Evolutionary conservation across 2,888 invertebrate genomes (phyloP).

Genomic region (Drosophila quinaria): DNA sequence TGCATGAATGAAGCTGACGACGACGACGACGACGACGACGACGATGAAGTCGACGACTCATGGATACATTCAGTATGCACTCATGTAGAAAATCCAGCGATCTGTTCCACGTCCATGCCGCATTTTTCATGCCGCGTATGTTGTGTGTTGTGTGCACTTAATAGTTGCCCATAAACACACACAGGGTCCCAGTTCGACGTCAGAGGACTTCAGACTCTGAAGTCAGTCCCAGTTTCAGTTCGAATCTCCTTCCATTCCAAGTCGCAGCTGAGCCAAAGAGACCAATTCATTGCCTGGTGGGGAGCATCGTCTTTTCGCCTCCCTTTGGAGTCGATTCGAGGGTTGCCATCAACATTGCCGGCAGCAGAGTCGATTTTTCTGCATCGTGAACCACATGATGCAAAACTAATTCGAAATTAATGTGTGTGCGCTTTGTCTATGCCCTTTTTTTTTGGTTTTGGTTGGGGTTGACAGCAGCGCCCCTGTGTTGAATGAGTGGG

Average conservation of each 20-base stretch:
- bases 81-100: constrained; percentile 85
- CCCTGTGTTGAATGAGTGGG: background rate
- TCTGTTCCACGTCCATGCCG: constrained; percentile 84
- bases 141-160: constrained; percentile 80
- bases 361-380: constrained; percentile 84
- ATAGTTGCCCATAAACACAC: constrained; percentile 81
- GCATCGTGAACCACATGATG: constrained; percentile 86
- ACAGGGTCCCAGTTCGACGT: constrained; percentile 51
- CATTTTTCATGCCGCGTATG: constrained; percentile 81
- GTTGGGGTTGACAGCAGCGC: constrained; percentile 27
- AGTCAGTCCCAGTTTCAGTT: constrained; percentile 9
- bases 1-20: constrained; percentile 62
- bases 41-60: constrained; percentile 33
- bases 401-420: constrained; percentile 86
- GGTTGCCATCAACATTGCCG: constrained; percentile 22
- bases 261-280: constrained; percentile 47
- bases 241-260: constrained; percentile 4
- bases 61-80: constrained; percentile 77
- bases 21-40: constrained; percentile 25
- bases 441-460: constrained; percentile 27
- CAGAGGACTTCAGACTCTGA: constrained; percentile 2
- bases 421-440: constrained; percentile 84
- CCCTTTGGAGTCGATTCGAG: background rate
- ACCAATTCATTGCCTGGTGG: constrained; percentile 57
- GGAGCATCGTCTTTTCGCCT: constrained; percentile 34